These are phyloP conservation scores for Struthidea cinerea DNA, from an alignment of 2,113 vertebrate species.

Conservation along the genomic window DNA sequence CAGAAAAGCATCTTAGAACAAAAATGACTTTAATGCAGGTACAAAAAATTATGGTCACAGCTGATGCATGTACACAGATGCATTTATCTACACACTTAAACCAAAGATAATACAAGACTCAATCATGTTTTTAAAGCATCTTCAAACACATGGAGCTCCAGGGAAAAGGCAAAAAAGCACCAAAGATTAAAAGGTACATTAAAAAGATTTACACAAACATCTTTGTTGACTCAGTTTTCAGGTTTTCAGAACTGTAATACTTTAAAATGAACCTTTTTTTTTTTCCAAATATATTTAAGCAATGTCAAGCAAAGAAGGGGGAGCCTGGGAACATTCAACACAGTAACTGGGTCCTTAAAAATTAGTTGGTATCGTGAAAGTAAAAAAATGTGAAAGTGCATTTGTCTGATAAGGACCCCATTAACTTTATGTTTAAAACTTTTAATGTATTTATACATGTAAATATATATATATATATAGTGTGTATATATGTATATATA, in stretches of 20 bases:
- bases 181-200: constrained; percentile 37
- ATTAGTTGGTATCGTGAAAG: background rate
- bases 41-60: constrained; percentile 65
- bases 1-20: constrained; percentile 22
- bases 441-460: background rate
- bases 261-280: background rate
- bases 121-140: constrained; percentile 21
- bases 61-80: constrained; percentile 54
- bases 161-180: constrained; percentile 37
- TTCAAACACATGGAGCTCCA: constrained; percentile 16
- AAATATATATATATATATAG: background rate
- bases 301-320: background rate
- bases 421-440: background rate
- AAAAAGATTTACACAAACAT: background rate
- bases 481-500: background rate
- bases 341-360: background rate
- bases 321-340: background rate
- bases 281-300: background rate
- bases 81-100: constrained; percentile 20
- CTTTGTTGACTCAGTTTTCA: background rate
- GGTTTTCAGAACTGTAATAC: background rate
- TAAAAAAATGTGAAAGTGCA: constrained; percentile 10
- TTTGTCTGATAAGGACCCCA: background rate
- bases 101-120: constrained; percentile 6
- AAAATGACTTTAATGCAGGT: constrained; percentile 22